Evolutionary conservation across 2,888 invertebrate species (phyloP), one percentile per base, ranked within the genome.

Genomic region (Drosophila diplacantha): DNA sequence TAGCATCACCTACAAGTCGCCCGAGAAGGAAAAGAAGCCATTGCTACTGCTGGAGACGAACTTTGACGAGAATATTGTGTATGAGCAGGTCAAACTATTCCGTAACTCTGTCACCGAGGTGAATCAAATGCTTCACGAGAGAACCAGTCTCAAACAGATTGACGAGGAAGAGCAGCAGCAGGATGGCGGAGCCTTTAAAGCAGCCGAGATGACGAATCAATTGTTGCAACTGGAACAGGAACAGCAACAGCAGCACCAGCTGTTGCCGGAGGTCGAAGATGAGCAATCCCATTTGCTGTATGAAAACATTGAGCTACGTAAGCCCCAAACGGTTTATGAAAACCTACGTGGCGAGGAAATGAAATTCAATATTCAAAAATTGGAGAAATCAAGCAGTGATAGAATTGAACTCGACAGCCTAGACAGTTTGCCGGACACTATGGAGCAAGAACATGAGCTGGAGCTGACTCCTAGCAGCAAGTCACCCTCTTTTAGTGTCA

Each of bases 71-170:
- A 80, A 87, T 41, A 87, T 86, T 47, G 92, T 94, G 0, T 94
- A 94, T 79, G 93, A 93, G 73, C 91, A 94, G 90, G 94, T 94
- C 0, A 94, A 94, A 75, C 92, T 93, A 83, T 93, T 94, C 74
- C 90, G 92, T 38, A 90, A 92, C 73, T 93, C 93, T 22, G 92
- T 94, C 38, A 92, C 93, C 43, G 94, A 94, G 87, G 93, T 94
- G 0, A 94, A 94, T 83, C 92, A 90, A 22, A 74, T 92, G 56
- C 74, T 91, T 7, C 88, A 88, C 56, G 86, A 86, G 54, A 69
- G 83, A 9, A 75, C 80, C 26, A 71, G 74, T 37, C 58, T 85
- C 3, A 80, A 77, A 38, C 82, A 84, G 47, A 73, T 85, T 16
- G 76, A 75, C 5, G 85, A 85, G 64, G 80, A 81, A 35, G 72